Percentiles rank a stretch among this genome's conserved stretches.
These are phyloP conservation scores for Channallabes apus DNA, from an alignment of 2,797 vertebrate species.

Conservation along the genomic window DNA sequence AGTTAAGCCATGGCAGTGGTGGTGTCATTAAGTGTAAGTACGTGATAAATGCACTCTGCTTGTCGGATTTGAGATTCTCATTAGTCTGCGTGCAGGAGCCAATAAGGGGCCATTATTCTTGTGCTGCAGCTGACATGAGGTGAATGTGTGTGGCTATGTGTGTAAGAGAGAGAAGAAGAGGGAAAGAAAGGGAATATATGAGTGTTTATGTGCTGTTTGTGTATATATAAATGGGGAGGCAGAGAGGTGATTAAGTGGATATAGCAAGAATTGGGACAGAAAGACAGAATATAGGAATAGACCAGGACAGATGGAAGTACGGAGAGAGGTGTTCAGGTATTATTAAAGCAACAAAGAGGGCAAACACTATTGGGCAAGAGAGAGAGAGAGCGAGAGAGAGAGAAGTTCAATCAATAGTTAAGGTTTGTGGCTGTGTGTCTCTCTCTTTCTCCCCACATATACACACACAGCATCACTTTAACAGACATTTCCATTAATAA, in stretches of 20 bases:
- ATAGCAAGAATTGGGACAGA: neutral
- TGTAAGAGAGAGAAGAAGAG: neutral
- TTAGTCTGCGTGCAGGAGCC: conserved; percentile 76
- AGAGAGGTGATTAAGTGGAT: neutral
- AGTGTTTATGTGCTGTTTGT: neutral
- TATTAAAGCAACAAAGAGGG: conserved; percentile 6
- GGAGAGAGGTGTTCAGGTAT: conserved; percentile 5
- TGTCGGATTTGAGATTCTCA: conserved; percentile 77
- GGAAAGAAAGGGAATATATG: neutral
- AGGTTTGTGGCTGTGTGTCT: neutral
- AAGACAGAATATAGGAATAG: neutral
- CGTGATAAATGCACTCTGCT: conserved; percentile 77
- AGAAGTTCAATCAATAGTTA: neutral
- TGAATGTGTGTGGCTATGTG: conserved; percentile 48
- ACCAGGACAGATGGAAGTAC: conserved; percentile 2
- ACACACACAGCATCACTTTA: conserved; percentile 16
- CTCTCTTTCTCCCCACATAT: neutral
- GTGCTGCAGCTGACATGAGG: conserved; percentile 62
- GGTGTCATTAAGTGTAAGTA: conserved; percentile 69
- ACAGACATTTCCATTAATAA: conserved; percentile 43
- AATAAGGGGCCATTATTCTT: conserved; percentile 73
- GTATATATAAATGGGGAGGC: neutral
- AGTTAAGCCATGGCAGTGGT: conserved; percentile 61
- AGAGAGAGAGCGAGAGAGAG: neutral
- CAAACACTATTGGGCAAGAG: conserved; percentile 24